Evolutionary conservation across 2,113 vertebrate species (phyloP), one percentile per base, ranked within the genome.

Genomic region (Chaetodon auriga): DNA sequence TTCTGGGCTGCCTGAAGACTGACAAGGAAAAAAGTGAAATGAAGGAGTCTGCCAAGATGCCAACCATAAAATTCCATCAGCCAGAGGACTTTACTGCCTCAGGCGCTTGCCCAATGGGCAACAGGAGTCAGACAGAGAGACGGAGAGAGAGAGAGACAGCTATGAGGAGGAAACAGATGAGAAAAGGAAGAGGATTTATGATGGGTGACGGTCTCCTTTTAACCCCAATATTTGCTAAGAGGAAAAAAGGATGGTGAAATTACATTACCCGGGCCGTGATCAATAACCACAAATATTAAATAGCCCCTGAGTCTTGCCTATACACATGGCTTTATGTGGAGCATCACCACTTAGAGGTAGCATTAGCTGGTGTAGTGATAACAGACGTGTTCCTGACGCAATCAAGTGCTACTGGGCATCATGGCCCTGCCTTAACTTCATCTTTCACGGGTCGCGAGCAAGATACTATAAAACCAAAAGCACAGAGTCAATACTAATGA

Each of bases 281-380:
- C 93, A 93, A 94, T 94, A 95, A 84, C 90, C 86, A 92, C 92
- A 94, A 92, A 92, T 89, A 92, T 92, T 88, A 92, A 90, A 90
- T 68, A 78, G 80, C 41, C 63, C 49, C 60, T 0, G 71, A 86
- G 80, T 82, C 43, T 48, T 79, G 61, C 85, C 36, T 81, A 80
- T 55, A 81, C 65, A 62, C 63, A 73, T 12, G 15, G 81, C 70
- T 86, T 82, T 70, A 76, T 80, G 60, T 78, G 18, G 54, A 83
- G 63, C 62, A 75, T 72, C 83, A 78, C 45, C 65, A 83, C 81
- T 81, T 82, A 83, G 45, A 82, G 58, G 18, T 63, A 51, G 43
- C 74, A 61, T 73, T 78, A 89, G 69, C 68, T 36, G 62, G 41
- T 21, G 49, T 46, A 41, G 75, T 19, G 61, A 72, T 85, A 80